Evolutionary conservation across 2,113 vertebrate species (phyloP), one percentile per base, ranked within the genome.

Genomic region (Syngnathus typhle): DNA sequence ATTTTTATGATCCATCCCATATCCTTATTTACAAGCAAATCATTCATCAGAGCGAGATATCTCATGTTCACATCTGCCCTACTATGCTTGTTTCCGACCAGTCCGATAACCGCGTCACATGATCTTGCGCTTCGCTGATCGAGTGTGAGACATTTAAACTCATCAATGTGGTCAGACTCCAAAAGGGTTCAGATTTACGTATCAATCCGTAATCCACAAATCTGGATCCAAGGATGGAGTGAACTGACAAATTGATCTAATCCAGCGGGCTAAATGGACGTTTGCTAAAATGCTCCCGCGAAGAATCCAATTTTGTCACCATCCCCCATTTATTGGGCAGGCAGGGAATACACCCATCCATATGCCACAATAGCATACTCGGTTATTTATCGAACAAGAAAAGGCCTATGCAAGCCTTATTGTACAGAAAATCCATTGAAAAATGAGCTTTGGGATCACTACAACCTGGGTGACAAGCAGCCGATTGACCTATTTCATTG

Each of bases 221-320:
- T 51, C 49, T n/a, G 18, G 19, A 51, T 51, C 19, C 49, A 51
- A 51, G 19, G 18, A 51, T n/a, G 49, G 19, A n/a, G 19, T 3
- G 49, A 51, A 51, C n/a, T 51, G 49, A 51, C 18, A 19, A n/a
- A 51, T 51, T 32, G 27, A 32, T 32, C 27, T 43, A 39, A 13
- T 43, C 41, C 41, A 43, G 41, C 41, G 10, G 18, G 59, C 59
- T 39, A 60, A 62, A 16, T 37, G 56, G 56, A 32, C 37, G 38
- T 43, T 60, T 60, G 59, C 37, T 4, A 60, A 60, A 18, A 61
- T 5, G 6, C 60, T 71, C 37, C 69, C 36, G 44, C 68, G 64
- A 70, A 69, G 74, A 79, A 78, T 74, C 64, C 47, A 32, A 32
- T 60, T 47, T 64, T 81, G 80, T 79, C 64, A 63, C 79, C 61